A percentile compares a stretch with the other conserved stretches of the same genome.
Evolutionary conservation across 1,140 invertebrate species (phyloP).

Genomic region (Chrysomallon squamiferum): DNA sequence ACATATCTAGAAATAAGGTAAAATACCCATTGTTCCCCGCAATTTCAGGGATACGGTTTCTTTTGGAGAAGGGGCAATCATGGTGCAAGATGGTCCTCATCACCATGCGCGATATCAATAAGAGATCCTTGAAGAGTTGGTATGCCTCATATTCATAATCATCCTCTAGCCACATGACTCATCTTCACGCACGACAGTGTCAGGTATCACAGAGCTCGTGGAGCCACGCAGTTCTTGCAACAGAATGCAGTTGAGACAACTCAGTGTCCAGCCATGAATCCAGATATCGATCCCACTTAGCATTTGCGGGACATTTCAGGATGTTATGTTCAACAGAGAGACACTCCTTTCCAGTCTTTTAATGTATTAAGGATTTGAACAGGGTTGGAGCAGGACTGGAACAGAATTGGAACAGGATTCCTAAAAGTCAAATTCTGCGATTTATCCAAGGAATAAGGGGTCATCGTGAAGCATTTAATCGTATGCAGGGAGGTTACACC

Average conservation of each 20-base stretch:
- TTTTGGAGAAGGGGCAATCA: constrained; percentile 11
- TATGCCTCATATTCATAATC: constrained; percentile 18
- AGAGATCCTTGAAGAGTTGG: constrained; percentile 6
- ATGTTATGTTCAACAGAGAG: background rate
- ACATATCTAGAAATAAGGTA: constrained; percentile 9
- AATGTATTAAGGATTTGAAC: constrained; percentile 1
- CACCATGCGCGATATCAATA: constrained; percentile 7
- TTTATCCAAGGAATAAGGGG: background rate
- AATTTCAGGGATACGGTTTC: constrained; percentile 11
- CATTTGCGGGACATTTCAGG: constrained; percentile 15
- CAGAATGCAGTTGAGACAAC: constrained; percentile 38
- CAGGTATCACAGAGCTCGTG: constrained; percentile 7
- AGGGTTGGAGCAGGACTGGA: background rate
- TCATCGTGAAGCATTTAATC: background rate
- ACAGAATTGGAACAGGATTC: background rate
- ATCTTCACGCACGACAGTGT: constrained; percentile 20
- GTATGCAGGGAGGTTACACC: background rate
- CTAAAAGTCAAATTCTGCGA: background rate
- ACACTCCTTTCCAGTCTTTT: constrained; percentile 6
- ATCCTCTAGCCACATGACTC: constrained; percentile 8
- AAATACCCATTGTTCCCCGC: constrained; percentile 11
- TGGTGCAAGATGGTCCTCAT: constrained; percentile 15
- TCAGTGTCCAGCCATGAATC: constrained; percentile 56
- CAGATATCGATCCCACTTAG: constrained; percentile 62
- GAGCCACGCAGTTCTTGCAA: constrained; percentile 33